These are phyloP conservation scores for Bombus picipes DNA, from an alignment of 1,140 invertebrate genomes.

Conservation along the genomic window DNA sequence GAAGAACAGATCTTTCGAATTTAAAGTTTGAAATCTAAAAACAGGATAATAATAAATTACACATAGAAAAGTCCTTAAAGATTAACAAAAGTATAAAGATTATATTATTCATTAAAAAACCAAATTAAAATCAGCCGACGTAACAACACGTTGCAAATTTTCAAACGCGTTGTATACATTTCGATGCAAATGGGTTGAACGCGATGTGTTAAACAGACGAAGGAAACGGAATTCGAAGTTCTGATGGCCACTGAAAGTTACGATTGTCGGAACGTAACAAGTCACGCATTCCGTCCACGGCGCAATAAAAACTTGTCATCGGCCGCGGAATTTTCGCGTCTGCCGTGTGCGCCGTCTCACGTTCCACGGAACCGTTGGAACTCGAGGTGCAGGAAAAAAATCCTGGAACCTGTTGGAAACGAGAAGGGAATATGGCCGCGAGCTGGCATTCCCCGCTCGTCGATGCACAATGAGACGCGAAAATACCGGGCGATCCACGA, in stretches of 20 bases:
- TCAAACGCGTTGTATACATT: no score
- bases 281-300: background rate
- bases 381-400: background rate
- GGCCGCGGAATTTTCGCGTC: slow-evolving; percentile 13
- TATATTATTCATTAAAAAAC: no score
- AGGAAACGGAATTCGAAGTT: background rate
- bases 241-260: background rate
- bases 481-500: slow-evolving; percentile 18
- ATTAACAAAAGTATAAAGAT: no score
- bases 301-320: slow-evolving; percentile 16
- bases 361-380: background rate
- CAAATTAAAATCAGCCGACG: no score
- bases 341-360: background rate
- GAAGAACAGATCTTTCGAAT: no score
- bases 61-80: no score
- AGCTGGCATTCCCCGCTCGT: slow-evolving; percentile 7
- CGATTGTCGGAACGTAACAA: background rate
- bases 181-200: no score
- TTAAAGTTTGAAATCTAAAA: no score
- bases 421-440: background rate
- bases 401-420: slow-evolving; percentile 15
- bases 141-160: no score
- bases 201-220: no score
- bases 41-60: no score
- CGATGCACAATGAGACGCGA: slow-evolving; percentile 25